Conservation (phyloP, 2,113 vertebrate species). For the Nerophis lumbriciformis region DNA sequence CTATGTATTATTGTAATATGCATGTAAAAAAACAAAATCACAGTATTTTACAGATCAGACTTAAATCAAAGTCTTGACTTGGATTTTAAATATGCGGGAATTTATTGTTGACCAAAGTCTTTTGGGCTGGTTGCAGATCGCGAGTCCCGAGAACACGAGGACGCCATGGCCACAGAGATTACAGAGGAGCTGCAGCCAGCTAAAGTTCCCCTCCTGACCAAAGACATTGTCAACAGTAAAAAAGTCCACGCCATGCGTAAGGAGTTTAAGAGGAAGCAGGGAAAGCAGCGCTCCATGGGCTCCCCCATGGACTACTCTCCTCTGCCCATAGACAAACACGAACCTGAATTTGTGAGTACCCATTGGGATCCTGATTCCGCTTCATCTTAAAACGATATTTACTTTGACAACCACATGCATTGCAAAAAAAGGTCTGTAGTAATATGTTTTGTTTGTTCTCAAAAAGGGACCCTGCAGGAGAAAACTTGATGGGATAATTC, state of each 20-base stretch:
- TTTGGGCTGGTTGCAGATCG: slow-evolving; percentile 66
- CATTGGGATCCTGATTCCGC: not conserved
- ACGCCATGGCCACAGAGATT: slow-evolving; percentile 79
- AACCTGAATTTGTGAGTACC: slow-evolving; percentile 87
- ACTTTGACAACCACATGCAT: not conserved
- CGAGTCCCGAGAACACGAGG: slow-evolving; percentile 86
- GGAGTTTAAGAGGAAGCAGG: slow-evolving; percentile 81
- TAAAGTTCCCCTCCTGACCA: slow-evolving; percentile 75
- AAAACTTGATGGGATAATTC: slow-evolving; percentile 91
- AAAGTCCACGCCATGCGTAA: slow-evolving; percentile 87
- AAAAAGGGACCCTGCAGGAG: slow-evolving; percentile 90
- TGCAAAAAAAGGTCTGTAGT: not conserved
- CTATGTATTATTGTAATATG: no score
- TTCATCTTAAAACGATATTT: not conserved
- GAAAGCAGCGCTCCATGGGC: slow-evolving; percentile 79
- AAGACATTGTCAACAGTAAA: slow-evolving; percentile 78
- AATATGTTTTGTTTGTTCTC: slow-evolving; percentile 2
- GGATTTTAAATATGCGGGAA: no score
- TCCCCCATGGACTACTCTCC: slow-evolving; percentile 80
- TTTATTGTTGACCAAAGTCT: not conserved
- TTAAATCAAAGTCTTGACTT: no score
- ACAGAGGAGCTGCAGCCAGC: slow-evolving; percentile 79
- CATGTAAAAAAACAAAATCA: no score
- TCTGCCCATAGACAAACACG: slow-evolving; percentile 86
- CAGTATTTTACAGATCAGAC: no score